Conservation (phyloP, 2,888 invertebrate species). For the Clusia tigrina region DNA sequence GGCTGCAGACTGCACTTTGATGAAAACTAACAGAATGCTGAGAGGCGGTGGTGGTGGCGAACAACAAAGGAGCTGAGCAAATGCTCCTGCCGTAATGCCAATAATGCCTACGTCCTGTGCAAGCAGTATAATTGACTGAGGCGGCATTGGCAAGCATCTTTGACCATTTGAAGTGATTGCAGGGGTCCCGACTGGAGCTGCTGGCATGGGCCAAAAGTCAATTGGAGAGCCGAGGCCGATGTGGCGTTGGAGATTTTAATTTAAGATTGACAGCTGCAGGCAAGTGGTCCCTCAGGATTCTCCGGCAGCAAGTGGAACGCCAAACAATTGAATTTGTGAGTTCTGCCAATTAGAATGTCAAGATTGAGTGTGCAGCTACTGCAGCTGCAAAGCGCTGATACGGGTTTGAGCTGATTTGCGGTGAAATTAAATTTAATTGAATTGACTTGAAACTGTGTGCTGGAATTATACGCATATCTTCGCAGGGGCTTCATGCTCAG, state of each 20-base stretch:
- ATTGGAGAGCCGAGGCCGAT: conserved; percentile 17
- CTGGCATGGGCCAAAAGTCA: conserved; percentile 20
- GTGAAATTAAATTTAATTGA: conserved; percentile 45
- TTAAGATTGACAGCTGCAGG: conserved; percentile 18
- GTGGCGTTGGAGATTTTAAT: conserved; percentile 13
- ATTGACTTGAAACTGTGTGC: conserved; percentile 35
- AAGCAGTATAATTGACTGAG: too few species aligned
- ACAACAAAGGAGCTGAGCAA: too few species aligned
- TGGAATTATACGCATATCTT: too few species aligned
- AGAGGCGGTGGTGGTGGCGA: too few species aligned
- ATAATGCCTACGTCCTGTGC: too few species aligned
- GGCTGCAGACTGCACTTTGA: background rate
- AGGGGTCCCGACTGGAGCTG: too few species aligned
- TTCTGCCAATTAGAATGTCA: conserved; percentile 32
- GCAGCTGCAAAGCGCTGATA: conserved; percentile 6
- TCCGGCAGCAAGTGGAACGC: conserved; percentile 4
- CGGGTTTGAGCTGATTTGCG: background rate
- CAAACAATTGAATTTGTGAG: conserved; percentile 18
- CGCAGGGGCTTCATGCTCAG: too few species aligned
- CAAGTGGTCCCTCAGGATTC: background rate
- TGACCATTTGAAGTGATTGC: too few species aligned
- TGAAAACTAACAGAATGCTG: too few species aligned
- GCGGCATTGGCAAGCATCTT: too few species aligned
- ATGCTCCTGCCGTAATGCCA: too few species aligned
- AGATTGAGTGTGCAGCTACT: conserved; percentile 29